A percentile compares a stretch with the other conserved stretches of the same genome.
These are phyloP conservation scores for Myiozetetes cayanensis DNA, from an alignment of 2,113 vertebrate genomes.

Conservation along the genomic window DNA sequence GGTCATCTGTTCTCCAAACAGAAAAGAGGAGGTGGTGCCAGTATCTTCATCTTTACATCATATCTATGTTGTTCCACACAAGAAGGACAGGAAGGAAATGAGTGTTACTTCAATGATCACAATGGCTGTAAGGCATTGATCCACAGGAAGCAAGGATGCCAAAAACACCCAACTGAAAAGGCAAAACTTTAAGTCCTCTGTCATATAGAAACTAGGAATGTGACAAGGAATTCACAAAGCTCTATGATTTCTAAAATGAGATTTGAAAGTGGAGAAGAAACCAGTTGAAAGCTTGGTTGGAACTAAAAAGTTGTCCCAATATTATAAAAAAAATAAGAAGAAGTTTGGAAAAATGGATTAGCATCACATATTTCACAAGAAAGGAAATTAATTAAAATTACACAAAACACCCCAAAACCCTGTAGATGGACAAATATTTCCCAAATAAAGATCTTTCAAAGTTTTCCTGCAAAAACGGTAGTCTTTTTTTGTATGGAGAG, in stretches of 20 bases:
- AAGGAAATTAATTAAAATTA: neutral
- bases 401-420: fast-evolving
- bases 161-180: neutral
- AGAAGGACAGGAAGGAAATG: neutral
- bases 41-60: neutral
- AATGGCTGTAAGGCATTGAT: neutral
- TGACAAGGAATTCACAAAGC: neutral
- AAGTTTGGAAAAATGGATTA: neutral
- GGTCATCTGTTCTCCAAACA: neutral
- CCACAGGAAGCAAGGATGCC: neutral
- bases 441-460: neutral
- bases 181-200: neutral
- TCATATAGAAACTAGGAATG: neutral
- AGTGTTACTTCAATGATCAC: fast-evolving
- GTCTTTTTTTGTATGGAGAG: fast-evolving
- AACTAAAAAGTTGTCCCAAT: neutral
- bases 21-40: neutral
- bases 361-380: neutral
- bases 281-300: neutral
- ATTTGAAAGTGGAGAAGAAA: neutral
- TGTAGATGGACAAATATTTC: neutral
- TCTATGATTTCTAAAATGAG: neutral
- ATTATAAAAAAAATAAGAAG: neutral
- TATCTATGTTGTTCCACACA: neutral
- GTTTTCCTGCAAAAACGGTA: neutral